Base-by-base conservation (phyloP, 1,140 invertebrate species). In the Drosophila ananassae region DNA sequence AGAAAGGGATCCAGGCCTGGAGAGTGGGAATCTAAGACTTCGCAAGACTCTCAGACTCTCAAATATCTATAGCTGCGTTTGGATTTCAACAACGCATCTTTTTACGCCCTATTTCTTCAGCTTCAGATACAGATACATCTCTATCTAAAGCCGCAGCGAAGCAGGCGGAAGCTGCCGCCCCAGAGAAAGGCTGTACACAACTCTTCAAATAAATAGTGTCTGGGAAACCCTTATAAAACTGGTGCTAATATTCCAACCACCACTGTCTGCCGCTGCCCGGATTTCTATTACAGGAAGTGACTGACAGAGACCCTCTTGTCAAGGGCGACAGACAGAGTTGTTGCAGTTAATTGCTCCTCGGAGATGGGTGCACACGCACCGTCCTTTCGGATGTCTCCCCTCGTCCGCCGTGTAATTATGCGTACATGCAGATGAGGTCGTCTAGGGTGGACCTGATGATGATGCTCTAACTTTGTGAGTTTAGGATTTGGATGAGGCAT, bases 201-300 rank as follows among this genome's bases (percentile, higher is more conserved):
- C 3, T 21, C 5, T 44, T 44, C 13, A 44, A 21, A 44, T 17
- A 17, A 44, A 13, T 44, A 44, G 41, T 4, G 5, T 21, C 39
- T 41, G 1, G n/a, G 0, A 9, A 37, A 37, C 13, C 8, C 12
- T 37, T 37, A 0, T 4, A 3, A 37, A 3, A 1, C 3, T 10
- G 9, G 12, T 37, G 12, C 34, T 37, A 37, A 37, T 37, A 37
- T 37, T 1, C 12, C 1, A 37, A 21, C 41, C 41, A 2, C 13
- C 41, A 44, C 41, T 44, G 41, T 44, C 64, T 55, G 82, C 82
- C 89, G 78, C 56, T 34, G 66, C 57, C 60, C 61, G 75, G 79
- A 37, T 75, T 87, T 87, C 82, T 87, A 89, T 87, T 79, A 78
- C 82, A 87, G 83, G 83, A 87, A 87, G 82, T 89, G 79, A 89